Conservation (phyloP, 2,797 vertebrate genomes). For the Sebastes iracundus region DNA sequence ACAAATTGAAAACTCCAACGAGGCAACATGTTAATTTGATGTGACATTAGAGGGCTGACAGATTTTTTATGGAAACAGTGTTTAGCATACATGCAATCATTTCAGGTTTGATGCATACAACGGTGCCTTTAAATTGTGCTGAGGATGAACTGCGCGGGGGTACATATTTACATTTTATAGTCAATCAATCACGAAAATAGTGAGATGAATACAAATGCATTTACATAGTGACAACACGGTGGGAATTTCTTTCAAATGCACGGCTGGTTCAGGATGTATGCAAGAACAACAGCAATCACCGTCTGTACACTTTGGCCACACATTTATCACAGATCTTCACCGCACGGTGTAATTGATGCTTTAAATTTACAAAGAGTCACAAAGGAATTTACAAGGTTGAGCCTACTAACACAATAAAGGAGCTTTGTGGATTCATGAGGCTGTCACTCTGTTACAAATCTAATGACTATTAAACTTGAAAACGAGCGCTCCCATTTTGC, state of each 20-base stretch:
- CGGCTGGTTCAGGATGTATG: slow-evolving; percentile 23
- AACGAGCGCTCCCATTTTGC: slow-evolving; percentile 71
- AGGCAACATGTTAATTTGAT: slow-evolving; percentile 62
- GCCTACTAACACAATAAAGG: slow-evolving; percentile 70
- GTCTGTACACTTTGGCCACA: slow-evolving; percentile 4
- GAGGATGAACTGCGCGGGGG: slow-evolving; percentile 15
- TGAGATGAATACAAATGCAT: slow-evolving; percentile 42
- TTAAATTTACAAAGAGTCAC: slow-evolving; percentile 78
- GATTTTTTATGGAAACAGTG: slow-evolving; percentile 46
- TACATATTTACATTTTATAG: slow-evolving; percentile 41
- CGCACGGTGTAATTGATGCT: slow-evolving; percentile 72
- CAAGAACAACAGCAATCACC: slow-evolving; percentile 35
- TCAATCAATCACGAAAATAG: slow-evolving; percentile 65
- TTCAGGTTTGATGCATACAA: slow-evolving; percentile 31
- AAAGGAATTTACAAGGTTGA: slow-evolving; percentile 76
- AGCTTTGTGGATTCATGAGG: slow-evolving; percentile 68
- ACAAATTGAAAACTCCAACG: slow-evolving; percentile 46
- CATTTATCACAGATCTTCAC: slow-evolving; percentile 63
- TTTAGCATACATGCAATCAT: slow-evolving; percentile 22
- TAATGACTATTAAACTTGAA: slow-evolving; percentile 79
- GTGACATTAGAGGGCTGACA: slow-evolving; percentile 52
- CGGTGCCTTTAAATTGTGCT: slow-evolving; percentile 45
- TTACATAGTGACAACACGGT: slow-evolving; percentile 43
- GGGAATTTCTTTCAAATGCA: slow-evolving; percentile 43
- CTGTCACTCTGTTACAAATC: slow-evolving; percentile 75